phyloP scores from a whole-genome alignment of 1,140 invertebrate genomes.

The Heliconius congener region DNA sequence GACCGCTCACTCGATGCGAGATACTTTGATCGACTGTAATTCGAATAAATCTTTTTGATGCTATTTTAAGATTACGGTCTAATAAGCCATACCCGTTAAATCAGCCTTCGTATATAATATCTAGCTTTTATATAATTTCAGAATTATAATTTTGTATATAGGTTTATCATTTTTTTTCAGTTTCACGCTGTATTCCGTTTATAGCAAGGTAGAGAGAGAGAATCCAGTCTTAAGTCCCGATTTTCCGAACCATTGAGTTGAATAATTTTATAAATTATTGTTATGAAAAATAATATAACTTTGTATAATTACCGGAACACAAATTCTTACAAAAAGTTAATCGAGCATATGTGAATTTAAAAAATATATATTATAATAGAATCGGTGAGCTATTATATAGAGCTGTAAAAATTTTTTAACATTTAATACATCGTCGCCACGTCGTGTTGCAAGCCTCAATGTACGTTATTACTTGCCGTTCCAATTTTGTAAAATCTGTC shows the following conservation, averaged over 20 bases:
- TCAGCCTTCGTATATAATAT: neutral
- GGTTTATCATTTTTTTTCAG: neutral
- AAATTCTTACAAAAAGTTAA: neutral
- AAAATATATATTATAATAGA: neutral
- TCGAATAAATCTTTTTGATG: slow-evolving; percentile 56
- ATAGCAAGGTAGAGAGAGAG: too few relatives aligned
- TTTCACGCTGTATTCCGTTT: too few relatives aligned
- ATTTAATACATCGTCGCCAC: neutral
- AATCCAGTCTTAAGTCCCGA: too few relatives aligned
- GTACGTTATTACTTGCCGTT: neutral
- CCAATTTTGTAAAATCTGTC: neutral
- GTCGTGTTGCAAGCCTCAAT: neutral
- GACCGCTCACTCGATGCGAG: slow-evolving; percentile 73
- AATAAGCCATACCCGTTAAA: neutral
- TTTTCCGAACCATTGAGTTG: too few relatives aligned
- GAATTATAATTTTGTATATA: neutral
- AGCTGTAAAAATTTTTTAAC: neutral
- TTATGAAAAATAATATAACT: too few relatives aligned
- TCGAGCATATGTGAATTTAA: too few relatives aligned
- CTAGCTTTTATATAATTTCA: neutral
- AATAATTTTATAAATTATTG: too few relatives aligned
- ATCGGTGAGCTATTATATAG: neutral
- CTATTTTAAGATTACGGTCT: slow-evolving; percentile 16
- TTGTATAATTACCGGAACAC: neutral
- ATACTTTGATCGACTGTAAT: slow-evolving; percentile 60